phyloP scores from a whole-genome alignment of 2,113 vertebrate genomes.

The Epinephelus lanceolatus region DNA sequence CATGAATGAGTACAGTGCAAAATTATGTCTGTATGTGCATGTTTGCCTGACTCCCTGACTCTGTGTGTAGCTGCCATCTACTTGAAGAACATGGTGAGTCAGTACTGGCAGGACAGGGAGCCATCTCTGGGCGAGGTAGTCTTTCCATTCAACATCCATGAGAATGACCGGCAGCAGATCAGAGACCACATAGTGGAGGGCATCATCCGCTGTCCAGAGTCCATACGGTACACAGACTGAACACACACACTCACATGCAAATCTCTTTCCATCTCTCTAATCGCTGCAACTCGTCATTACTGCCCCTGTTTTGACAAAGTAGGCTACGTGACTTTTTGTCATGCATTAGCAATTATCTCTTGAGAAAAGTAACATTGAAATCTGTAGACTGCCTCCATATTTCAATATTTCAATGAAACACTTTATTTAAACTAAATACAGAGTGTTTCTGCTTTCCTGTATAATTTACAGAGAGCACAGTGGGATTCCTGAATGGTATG shows the following conservation, averaged over 20 bases:
- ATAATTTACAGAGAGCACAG: not conserved
- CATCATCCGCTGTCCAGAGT: constrained; percentile 95
- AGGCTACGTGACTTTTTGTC: not conserved
- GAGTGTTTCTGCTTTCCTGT: not conserved
- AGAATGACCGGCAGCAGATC: constrained; percentile 97
- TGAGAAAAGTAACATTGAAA: not conserved
- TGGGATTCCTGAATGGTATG: not conserved
- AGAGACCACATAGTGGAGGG: constrained; percentile 96
- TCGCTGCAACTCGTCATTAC: not conserved
- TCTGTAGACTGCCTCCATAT: not conserved
- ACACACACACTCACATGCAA: not conserved
- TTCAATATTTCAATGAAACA: not conserved
- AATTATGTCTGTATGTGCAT: no score
- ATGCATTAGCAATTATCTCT: not conserved
- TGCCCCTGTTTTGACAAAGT: not conserved
- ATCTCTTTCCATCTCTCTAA: not conserved
- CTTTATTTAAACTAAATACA: no score
- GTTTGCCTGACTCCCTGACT: not conserved
- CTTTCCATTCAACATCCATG: constrained; percentile 97
- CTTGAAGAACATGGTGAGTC: constrained; percentile 98
- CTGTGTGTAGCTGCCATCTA: constrained; percentile 92
- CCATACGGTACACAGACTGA: constrained; percentile 88
- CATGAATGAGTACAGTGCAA: no score
- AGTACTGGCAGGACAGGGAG: constrained; percentile 97
- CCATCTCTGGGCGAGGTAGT: constrained; percentile 90